Percentiles rank a stretch among this genome's conserved stretches.
phyloP scores from a whole-genome alignment of 2,797 vertebrate species.

The Perdix hodgsoniae region DNA sequence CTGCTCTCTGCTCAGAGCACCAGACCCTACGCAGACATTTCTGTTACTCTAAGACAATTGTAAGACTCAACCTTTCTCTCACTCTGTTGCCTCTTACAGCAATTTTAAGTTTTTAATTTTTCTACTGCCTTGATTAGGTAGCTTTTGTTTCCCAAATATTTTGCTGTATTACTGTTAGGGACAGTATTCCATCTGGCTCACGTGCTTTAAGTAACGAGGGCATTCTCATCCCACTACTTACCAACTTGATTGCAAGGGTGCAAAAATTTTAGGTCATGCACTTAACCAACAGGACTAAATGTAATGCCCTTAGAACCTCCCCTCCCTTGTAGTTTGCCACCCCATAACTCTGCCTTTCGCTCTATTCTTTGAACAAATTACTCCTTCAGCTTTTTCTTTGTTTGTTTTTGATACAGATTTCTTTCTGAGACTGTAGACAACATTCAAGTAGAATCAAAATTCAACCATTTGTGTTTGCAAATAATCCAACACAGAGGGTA shows the following conservation, averaged over 20 bases:
- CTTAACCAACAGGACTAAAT: neutral
- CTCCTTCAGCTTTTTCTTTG: neutral
- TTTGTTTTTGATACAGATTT: neutral
- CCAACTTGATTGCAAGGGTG: neutral
- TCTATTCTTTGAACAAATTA: neutral
- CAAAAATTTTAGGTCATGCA: neutral
- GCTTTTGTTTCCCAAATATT: neutral
- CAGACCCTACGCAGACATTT: neutral
- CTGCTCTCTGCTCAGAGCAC: neutral
- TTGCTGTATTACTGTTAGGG: neutral
- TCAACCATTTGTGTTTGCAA: neutral
- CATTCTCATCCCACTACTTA: neutral
- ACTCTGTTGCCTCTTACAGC: accelerated
- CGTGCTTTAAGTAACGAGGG: neutral
- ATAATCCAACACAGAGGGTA: neutral
- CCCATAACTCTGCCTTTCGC: neutral
- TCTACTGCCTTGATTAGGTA: neutral
- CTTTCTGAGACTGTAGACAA: neutral
- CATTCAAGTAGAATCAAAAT: neutral
- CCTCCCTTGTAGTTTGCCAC: neutral
- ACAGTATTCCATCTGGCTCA: neutral
- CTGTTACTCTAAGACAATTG: neutral
- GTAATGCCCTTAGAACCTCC: neutral
- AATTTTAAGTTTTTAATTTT: neutral
- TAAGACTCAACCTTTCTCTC: neutral